Evolutionary conservation across 2,113 vertebrate genomes (phyloP).

Genomic region (Circaetus cinerascens): DNA sequence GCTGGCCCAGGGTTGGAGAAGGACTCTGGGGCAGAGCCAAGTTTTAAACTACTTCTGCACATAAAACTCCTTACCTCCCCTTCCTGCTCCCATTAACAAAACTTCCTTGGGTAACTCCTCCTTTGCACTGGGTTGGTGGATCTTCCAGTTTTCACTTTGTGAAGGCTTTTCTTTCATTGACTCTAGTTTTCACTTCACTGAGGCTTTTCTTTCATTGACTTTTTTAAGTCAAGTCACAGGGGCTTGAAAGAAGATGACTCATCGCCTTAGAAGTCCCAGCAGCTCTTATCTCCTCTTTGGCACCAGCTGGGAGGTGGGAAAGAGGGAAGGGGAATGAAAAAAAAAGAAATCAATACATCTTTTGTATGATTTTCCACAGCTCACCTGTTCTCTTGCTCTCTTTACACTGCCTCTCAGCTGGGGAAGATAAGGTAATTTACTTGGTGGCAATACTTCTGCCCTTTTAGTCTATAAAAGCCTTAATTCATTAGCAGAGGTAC

Average conservation of each 20-base stretch:
- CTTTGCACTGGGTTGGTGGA: background rate
- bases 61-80: background rate
- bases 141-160: background rate
- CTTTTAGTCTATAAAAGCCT: conserved; percentile 15
- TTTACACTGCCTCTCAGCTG: conserved; percentile 13
- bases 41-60: background rate
- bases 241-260: conserved; percentile 41
- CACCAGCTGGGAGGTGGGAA: conserved; percentile 41
- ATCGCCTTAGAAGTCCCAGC: conserved; percentile 15
- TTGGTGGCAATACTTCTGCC: conserved; percentile 26
- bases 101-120: background rate
- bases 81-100: background rate
- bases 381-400: conserved; percentile 32
- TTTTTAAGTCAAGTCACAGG: background rate
- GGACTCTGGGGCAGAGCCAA: background rate
- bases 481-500: conserved; percentile 12
- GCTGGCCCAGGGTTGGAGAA: background rate
- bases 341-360: conserved; percentile 41
- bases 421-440: conserved; percentile 52
- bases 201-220: background rate
- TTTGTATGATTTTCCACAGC: conserved; percentile 51
- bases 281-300: conserved; percentile 49
- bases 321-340: background rate
- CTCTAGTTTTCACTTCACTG: background rate
- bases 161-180: background rate